phyloP scores from a whole-genome alignment of 2,888 invertebrate genomes.

The Eurytoma adleriae region DNA sequence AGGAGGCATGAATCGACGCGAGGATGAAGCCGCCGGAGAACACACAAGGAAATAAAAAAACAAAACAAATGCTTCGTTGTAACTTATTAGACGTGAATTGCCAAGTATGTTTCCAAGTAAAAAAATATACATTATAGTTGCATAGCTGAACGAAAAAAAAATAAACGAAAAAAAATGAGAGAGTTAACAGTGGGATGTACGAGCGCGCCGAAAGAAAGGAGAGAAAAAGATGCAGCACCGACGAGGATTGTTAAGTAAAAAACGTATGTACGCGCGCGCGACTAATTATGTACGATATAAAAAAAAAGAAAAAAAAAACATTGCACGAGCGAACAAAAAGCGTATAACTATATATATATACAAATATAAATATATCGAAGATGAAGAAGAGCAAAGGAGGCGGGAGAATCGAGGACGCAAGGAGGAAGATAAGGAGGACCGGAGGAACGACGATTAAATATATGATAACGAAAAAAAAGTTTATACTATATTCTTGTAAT shows the following conservation, averaged over 20 bases:
- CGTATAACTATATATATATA: slow-evolving; percentile 42
- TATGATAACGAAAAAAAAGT: slow-evolving; percentile 63
- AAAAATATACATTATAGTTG: slow-evolving; percentile 66
- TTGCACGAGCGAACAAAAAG: slow-evolving; percentile 45
- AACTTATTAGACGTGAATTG: slow-evolving; percentile 75
- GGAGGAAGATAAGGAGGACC: neutral
- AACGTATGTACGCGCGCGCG: slow-evolving; percentile 45
- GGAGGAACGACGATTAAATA: slow-evolving; percentile 14
- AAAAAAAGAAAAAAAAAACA: neutral
- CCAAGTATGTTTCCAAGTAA: slow-evolving; percentile 75
- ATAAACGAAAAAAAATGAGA: slow-evolving; percentile 53
- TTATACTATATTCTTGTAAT: slow-evolving; percentile 76
- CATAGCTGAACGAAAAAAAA: slow-evolving; percentile 61
- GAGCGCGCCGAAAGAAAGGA: neutral
- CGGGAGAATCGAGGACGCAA: neutral
- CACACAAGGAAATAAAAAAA: slow-evolving; percentile 58
- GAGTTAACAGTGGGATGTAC: too few relatives aligned
- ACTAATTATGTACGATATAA: slow-evolving; percentile 67
- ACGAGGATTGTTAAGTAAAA: slow-evolving; percentile 23
- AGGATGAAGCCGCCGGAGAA: slow-evolving; percentile 11
- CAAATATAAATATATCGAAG: slow-evolving; percentile 31
- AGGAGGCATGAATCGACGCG: slow-evolving; percentile 5
- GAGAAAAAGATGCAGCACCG: neutral
- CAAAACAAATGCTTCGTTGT: slow-evolving; percentile 72
- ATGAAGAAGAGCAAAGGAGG: slow-evolving; percentile 13